phyloP scores from a whole-genome alignment of 1,140 invertebrate genomes.

The Bombus terrestris region DNA sequence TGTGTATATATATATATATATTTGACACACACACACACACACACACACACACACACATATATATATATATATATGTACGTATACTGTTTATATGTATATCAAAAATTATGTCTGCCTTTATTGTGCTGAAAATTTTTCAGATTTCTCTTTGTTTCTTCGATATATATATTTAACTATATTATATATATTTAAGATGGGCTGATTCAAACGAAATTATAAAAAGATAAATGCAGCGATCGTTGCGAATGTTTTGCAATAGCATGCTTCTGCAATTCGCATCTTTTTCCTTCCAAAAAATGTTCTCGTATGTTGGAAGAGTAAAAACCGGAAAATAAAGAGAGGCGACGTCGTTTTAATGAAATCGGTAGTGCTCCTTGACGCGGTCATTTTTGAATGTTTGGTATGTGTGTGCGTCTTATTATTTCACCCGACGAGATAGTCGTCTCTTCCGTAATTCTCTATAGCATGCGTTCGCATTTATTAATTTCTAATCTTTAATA shows the following conservation, averaged over 20 bases:
- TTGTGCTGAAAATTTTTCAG: not conserved
- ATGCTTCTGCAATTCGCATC: conserved; percentile 67
- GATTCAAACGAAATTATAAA: not conserved
- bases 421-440: conserved; percentile 25
- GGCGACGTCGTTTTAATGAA: conserved; percentile 29
- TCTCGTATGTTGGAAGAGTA: conserved; percentile 32
- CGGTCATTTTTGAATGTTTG: conserved; percentile 66
- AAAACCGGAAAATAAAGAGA: not conserved
- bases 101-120: not conserved
- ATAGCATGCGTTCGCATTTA: conserved; percentile 54
- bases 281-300: conserved; percentile 14
- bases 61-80: not conserved
- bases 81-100: conserved; percentile 6
- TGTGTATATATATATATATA: too few relatives aligned
- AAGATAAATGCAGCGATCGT: conserved; percentile 25
- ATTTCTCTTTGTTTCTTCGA: not conserved
- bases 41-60: too few relatives aligned
- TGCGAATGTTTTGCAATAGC: conserved; percentile 70
- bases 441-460: conserved; percentile 35
- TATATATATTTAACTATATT: not conserved
- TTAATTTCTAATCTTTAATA: not conserved
- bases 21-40: too few relatives aligned
- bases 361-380: conserved; percentile 29
- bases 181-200: not conserved
- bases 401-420: conserved; percentile 64